These are phyloP conservation scores for Labeo rohita DNA, from an alignment of 2,113 vertebrate species.

Conservation along the genomic window DNA sequence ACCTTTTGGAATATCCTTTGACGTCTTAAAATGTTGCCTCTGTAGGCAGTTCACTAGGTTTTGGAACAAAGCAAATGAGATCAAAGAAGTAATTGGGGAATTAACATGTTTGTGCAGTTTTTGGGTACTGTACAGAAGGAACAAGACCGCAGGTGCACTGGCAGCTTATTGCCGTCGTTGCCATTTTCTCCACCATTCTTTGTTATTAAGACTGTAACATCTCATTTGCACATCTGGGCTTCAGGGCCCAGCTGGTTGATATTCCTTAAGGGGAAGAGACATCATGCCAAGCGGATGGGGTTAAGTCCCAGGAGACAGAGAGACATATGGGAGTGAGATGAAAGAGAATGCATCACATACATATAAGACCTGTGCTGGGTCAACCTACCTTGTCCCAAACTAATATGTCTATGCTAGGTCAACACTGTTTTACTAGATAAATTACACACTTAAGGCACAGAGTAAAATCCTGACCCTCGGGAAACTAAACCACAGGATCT, in stretches of 20 bases:
- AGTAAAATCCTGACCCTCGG: background rate
- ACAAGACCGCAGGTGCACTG: background rate
- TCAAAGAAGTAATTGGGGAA: background rate
- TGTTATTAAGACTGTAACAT: background rate
- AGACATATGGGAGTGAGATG: conserved; percentile 39
- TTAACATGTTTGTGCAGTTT: background rate
- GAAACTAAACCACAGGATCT: background rate
- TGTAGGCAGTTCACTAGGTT: background rate
- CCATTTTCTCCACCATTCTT: background rate
- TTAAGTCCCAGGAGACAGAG: conserved; percentile 8
- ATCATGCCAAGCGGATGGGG: conserved; percentile 15
- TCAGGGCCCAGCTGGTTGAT: conserved; percentile 11
- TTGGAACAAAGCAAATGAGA: background rate
- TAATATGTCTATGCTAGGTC: conserved; percentile 12
- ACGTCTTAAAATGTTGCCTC: background rate
- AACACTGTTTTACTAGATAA: background rate
- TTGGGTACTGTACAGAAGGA: background rate
- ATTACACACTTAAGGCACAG: background rate
- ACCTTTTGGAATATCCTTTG: background rate
- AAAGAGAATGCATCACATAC: conserved; percentile 18
- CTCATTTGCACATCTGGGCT: conserved; percentile 27
- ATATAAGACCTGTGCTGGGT: background rate
- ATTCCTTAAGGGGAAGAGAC: conserved; percentile 30
- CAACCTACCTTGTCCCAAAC: background rate
- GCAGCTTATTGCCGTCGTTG: background rate